Evolutionary conservation across 2,797 vertebrate genomes (phyloP).

Genomic region (Halcyon smyrnensis): DNA sequence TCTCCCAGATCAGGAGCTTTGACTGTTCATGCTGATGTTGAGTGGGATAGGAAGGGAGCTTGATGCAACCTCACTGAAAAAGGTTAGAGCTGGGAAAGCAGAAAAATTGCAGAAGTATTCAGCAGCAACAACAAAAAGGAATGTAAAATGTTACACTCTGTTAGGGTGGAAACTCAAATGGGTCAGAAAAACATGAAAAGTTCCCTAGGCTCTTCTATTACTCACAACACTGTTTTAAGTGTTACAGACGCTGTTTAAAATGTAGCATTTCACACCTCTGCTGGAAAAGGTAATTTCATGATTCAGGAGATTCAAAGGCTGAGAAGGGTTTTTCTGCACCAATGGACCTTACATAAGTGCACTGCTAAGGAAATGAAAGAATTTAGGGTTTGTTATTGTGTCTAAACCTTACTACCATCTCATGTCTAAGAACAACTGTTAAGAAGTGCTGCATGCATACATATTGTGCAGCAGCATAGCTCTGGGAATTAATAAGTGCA

Average conservation of each 20-base stretch:
- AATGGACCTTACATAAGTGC: neutral
- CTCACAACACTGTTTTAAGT: neutral
- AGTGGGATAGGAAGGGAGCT: neutral
- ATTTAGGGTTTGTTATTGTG: neutral
- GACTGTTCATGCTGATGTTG: neutral
- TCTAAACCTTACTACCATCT: neutral
- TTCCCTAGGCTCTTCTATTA: neutral
- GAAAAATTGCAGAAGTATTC: neutral
- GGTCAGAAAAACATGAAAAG: neutral
- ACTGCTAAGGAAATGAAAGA: neutral
- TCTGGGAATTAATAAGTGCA: neutral
- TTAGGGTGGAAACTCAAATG: neutral
- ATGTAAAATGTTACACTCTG: rapidly evolving
- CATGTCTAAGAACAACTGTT: neutral
- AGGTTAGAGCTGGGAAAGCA: neutral
- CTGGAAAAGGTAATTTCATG: neutral
- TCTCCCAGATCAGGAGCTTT: neutral
- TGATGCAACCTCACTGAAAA: neutral
- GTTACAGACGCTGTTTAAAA: neutral
- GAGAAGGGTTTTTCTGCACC: neutral
- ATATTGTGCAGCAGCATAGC: neutral
- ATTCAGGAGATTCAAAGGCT: neutral
- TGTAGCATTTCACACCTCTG: neutral
- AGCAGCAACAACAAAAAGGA: neutral
- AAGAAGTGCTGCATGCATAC: neutral